These are phyloP conservation scores for Macrotis lagotis DNA, from an alignment of 2,113 vertebrate species.

Conservation along the genomic window DNA sequence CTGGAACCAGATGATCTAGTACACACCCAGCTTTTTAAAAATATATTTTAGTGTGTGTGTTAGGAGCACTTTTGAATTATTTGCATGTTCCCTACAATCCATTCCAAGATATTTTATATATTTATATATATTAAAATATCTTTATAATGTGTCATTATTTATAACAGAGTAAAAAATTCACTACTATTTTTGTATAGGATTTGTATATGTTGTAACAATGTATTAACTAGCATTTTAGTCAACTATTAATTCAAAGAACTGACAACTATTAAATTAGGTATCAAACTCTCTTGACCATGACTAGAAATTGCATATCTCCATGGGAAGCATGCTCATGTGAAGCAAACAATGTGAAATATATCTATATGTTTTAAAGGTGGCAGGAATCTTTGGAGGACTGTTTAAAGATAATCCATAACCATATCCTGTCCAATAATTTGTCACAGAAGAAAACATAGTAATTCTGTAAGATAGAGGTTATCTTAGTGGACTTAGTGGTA, in stretches of 20 bases:
- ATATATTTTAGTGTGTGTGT: neutral
- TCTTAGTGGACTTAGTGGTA: no score
- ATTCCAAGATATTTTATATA: no score
- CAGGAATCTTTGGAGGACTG: neutral
- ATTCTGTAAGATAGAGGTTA: no score
- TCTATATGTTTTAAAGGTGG: constrained; percentile 20
- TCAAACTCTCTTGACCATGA: neutral
- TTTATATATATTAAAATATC: neutral
- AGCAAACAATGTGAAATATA: constrained; percentile 8
- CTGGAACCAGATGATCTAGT: neutral
- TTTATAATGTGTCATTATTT: neutral
- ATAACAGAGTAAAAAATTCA: neutral
- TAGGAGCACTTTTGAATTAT: neutral
- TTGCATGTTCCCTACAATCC: neutral
- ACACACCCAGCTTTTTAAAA: neutral
- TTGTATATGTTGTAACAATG: neutral
- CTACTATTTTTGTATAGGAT: neutral
- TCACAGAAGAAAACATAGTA: neutral
- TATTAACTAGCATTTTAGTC: neutral
- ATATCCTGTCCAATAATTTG: neutral
- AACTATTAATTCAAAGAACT: neutral
- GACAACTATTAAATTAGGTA: neutral
- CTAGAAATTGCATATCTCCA: neutral
- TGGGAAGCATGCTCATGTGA: neutral
- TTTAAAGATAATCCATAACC: constrained; percentile 33